These are phyloP conservation scores for Rhinopomastus cyanomelas DNA, from an alignment of 2,113 vertebrate genomes.

Conservation along the genomic window DNA sequence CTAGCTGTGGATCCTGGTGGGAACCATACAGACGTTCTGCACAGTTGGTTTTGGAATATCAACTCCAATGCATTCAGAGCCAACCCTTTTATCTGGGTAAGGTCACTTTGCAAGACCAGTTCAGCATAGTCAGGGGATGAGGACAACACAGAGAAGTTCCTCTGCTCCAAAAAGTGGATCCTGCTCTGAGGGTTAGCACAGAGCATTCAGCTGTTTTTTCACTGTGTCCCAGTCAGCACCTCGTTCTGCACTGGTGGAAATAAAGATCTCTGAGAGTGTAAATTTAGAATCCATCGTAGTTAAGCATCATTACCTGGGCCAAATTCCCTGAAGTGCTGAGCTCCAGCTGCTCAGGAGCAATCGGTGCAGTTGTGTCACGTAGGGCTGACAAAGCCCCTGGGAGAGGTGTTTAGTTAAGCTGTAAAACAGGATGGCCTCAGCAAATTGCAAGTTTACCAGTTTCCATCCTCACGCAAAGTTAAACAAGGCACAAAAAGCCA, in stretches of 20 bases:
- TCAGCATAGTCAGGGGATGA: background rate
- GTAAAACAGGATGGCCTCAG: constrained; percentile 44
- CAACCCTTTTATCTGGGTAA: background rate
- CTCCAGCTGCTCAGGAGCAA: background rate
- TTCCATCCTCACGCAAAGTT: constrained; percentile 31
- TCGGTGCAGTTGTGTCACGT: rapidly evolving
- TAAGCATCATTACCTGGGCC: background rate
- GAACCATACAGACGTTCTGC: rapidly evolving
- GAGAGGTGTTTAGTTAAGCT: constrained; percentile 32
- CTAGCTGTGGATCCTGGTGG: background rate
- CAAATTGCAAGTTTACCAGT: constrained; percentile 45
- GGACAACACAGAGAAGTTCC: background rate
- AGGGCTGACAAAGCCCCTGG: background rate
- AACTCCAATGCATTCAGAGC: rapidly evolving
- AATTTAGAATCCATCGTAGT: background rate
- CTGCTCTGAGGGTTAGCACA: background rate
- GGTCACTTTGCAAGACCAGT: rapidly evolving
- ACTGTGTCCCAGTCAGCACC: background rate
- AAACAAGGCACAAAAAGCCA: constrained; percentile 35
- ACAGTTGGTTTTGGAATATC: background rate
- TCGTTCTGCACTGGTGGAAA: background rate
- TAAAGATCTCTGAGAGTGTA: background rate
- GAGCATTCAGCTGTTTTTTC: background rate
- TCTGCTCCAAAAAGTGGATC: background rate
- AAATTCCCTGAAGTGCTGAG: background rate